Percentiles rank a stretch among this genome's conserved stretches.
Conservation (phyloP, 2,797 vertebrate species). For the Coendou prehensilis region DNA sequence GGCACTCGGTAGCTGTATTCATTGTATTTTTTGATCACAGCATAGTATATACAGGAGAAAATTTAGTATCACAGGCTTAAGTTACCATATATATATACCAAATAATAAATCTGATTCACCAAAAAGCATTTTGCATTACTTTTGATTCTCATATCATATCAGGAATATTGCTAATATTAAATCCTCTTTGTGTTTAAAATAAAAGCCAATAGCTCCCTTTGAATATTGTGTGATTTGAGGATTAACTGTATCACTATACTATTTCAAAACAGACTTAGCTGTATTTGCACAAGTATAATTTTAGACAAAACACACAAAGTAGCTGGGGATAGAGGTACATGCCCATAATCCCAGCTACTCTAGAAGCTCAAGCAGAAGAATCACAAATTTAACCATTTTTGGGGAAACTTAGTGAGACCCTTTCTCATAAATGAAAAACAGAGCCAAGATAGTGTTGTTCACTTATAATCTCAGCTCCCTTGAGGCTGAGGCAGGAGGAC, state of each 20-base stretch:
- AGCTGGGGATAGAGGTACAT: neutral
- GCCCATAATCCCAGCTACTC: neutral
- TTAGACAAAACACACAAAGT: slow-evolving; percentile 66
- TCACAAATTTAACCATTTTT: neutral
- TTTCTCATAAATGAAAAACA: neutral
- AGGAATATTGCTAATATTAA: slow-evolving; percentile 50
- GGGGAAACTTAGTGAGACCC: neutral
- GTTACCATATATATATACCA: neutral
- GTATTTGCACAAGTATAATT: neutral
- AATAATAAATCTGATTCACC: slow-evolving; percentile 8
- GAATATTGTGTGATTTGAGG: slow-evolving; percentile 6
- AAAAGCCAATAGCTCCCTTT: neutral
- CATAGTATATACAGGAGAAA: neutral
- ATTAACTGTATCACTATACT: neutral
- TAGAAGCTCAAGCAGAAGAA: neutral
- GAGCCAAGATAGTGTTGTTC: neutral
- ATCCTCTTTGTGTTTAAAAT: slow-evolving; percentile 28
- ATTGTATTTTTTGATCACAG: neutral
- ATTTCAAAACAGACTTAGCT: slow-evolving; percentile 2
- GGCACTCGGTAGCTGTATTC: neutral
- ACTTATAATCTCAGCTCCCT: neutral
- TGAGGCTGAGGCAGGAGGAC: neutral
- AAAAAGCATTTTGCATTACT: slow-evolving; percentile 25
- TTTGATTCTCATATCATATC: neutral
- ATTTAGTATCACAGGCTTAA: neutral